These are phyloP conservation scores for Tragelaphus imberbis DNA, from an alignment of 2,113 vertebrate species.

Conservation along the genomic window DNA sequence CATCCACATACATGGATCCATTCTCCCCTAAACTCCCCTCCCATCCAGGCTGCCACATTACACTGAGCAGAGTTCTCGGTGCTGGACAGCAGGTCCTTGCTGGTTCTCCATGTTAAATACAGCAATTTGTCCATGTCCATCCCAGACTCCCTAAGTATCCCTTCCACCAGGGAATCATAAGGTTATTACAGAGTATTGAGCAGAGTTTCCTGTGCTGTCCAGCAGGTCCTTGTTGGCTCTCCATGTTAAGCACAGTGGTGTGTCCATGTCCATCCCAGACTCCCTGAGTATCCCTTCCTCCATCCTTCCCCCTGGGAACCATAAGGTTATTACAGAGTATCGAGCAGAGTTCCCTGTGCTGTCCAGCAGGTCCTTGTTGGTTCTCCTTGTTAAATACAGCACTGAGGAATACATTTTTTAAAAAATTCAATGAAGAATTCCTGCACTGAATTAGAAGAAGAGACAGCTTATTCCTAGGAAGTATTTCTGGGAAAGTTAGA, in stretches of 20 bases:
- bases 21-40: rapidly evolving
- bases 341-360: not conserved
- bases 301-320: rapidly evolving
- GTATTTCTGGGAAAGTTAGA: not conserved
- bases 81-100: too few species aligned
- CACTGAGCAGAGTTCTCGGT: not conserved
- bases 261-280: not conserved
- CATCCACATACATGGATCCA: rapidly evolving
- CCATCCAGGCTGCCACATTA: rapidly evolving
- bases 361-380: rapidly evolving
- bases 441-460: not conserved
- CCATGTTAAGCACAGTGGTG: rapidly evolving
- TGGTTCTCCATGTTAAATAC: too few species aligned
- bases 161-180: too few species aligned
- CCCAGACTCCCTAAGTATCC: too few species aligned
- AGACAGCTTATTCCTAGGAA: not conserved
- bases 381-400: not conserved
- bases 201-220: rapidly evolving
- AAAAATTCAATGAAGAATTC: not conserved
- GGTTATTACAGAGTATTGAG: too few species aligned
- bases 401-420: not conserved
- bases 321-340: not conserved
- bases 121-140: too few species aligned
- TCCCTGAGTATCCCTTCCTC: not conserved
- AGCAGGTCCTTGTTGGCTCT: not conserved